phyloP scores from a whole-genome alignment of 2,888 invertebrate species.

The Hypomecis punctinalis region DNA sequence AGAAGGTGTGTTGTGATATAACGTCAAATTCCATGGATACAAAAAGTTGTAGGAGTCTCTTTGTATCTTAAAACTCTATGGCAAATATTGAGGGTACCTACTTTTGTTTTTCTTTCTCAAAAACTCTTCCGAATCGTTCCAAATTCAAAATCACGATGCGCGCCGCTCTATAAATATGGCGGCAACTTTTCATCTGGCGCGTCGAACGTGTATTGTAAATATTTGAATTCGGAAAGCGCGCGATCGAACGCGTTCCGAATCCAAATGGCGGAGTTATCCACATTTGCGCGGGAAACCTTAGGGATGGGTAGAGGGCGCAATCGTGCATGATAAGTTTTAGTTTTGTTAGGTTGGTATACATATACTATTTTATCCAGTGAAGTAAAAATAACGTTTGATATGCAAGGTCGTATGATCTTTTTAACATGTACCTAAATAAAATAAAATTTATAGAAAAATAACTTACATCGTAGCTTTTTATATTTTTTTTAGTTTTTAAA shows the following conservation, averaged over 20 bases:
- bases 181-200: slow-evolving; percentile 46
- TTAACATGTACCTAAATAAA: no score
- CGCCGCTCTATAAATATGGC: slow-evolving; percentile 46
- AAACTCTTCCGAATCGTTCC: slow-evolving; percentile 17
- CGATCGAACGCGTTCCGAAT: slow-evolving; percentile 64
- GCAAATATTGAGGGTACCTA: not conserved
- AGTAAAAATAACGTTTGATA: no score
- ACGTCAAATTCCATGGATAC: no score
- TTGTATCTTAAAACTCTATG: no score
- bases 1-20: no score
- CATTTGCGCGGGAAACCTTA: slow-evolving; percentile 51
- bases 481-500: no score
- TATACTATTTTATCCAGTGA: no score
- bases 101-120: slow-evolving; percentile 4
- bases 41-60: no score
- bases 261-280: slow-evolving; percentile 73
- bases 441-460: no score
- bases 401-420: no score
- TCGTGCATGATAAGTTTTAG: slow-evolving; percentile 12
- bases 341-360: slow-evolving; percentile 14
- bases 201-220: slow-evolving; percentile 49
- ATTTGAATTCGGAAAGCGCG: slow-evolving; percentile 48
- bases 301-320: slow-evolving; percentile 23
- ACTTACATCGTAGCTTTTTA: no score
- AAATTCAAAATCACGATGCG: slow-evolving; percentile 34